Evolutionary conservation across 1,140 invertebrate species (phyloP).

Genomic region (Odontomachus brunneus): DNA sequence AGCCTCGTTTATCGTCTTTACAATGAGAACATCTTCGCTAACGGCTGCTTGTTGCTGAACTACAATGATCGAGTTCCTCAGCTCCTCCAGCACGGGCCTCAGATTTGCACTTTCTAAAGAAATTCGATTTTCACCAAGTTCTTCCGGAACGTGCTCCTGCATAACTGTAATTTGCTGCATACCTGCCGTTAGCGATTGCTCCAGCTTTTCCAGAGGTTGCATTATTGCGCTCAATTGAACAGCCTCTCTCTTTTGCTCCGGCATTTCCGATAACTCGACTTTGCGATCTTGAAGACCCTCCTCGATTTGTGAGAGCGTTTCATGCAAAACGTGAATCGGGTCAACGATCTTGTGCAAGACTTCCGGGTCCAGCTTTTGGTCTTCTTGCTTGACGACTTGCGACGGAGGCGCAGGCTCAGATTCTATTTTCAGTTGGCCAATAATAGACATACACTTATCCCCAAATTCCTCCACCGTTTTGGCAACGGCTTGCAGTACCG

Average conservation of each 20-base stretch:
- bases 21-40: background rate
- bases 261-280: constrained; percentile 16
- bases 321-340: constrained; percentile 50
- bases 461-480: constrained; percentile 51
- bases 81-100: constrained; percentile 55
- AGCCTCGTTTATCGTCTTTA: constrained; percentile 15
- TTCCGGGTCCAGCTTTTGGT: constrained; percentile 15
- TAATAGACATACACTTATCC: constrained; percentile 30
- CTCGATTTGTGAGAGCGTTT: constrained; percentile 45
- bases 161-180: background rate
- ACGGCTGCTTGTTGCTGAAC: constrained; percentile 48
- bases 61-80: constrained; percentile 43
- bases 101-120: constrained; percentile 38
- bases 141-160: background rate
- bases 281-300: constrained; percentile 46
- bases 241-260: background rate
- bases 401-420: background rate
- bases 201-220: constrained; percentile 72
- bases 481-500: constrained; percentile 28
- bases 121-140: constrained; percentile 25
- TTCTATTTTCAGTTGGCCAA: constrained; percentile 12
- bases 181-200: constrained; percentile 59
- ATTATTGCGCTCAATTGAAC: constrained; percentile 45
- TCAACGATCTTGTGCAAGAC: constrained; percentile 55
- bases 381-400: constrained; percentile 23